Base-by-base conservation (phyloP, 1,140 invertebrate species). In the Drosophila neocordata region DNA sequence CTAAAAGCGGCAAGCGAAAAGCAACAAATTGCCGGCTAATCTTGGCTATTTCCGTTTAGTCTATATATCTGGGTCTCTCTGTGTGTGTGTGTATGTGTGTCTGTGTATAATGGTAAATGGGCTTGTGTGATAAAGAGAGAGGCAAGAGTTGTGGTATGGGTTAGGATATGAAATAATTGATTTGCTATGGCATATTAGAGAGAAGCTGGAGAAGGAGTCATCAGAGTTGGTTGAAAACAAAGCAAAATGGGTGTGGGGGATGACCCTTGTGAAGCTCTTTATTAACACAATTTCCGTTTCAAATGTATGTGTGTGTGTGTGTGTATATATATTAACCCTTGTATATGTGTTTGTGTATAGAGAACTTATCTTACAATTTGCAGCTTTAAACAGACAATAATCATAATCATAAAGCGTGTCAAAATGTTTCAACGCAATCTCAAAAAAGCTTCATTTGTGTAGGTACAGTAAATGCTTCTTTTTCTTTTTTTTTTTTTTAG, bases 221-320 rank as follows among this genome's bases (percentile, higher is more conserved):
- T 7, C 12, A 18, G 15, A 44, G 5, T 44, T 31, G 27, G 1
- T 44, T 13, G 41, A 44, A 44, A 44, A 44, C 13, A 18, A 44
- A 18, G 41, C 13, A 15, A 44, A 44, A 15, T 44, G n/a, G 38
- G 1, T 31, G 27, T 31, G 4, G 13, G 13, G 13, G 13, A 12
- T 22, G 15, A 13, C 65, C 38, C 24, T 51, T 35, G 53, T 56
- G 18, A 15, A 44, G 55, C 55, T 71, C 78, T 65, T 77, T 81
- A 81, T 79, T 79, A 74, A 69, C 66, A 71, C 77, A 65, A 79
- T 79, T 79, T 79, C 77, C 77, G 72, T 68, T 80, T 53, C 38
- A 58, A 65, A 1, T 24, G 22, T 12, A 34, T 20, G 9, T 15
- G 38, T 27, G 18, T 6, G 22, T 44, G 41, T 22, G 53, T 24